Percentiles rank a stretch among this genome's conserved stretches.
These are phyloP conservation scores for Onychomys arenicola DNA, from an alignment of 2,797 vertebrate genomes.

Conservation along the genomic window DNA sequence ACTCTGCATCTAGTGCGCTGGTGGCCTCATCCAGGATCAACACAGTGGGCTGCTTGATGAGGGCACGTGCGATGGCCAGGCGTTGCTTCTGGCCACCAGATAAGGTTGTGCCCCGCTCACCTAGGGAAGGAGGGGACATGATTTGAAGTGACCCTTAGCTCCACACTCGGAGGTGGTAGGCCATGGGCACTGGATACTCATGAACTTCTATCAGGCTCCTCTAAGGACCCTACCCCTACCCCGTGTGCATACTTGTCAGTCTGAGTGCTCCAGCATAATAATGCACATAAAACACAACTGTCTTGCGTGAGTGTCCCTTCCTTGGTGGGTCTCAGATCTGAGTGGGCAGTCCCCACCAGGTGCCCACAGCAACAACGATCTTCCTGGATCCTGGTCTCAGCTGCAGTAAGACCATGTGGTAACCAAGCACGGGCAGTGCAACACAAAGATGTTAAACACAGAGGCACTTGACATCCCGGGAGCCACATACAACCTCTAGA, in stretches of 20 bases:
- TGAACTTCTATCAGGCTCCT: background rate
- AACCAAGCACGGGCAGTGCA: background rate
- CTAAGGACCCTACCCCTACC: no score
- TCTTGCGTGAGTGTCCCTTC: no score
- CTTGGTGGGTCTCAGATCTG: background rate
- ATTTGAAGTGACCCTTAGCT: background rate
- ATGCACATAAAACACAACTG: background rate
- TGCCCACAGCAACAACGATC: background rate
- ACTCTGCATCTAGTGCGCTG: slow-evolving; percentile 95
- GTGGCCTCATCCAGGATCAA: slow-evolving; percentile 97
- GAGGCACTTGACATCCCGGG: background rate
- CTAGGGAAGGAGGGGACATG: slow-evolving; percentile 65
- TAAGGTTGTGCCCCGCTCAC: slow-evolving; percentile 94
- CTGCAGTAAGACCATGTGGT: background rate
- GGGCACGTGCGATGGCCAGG: slow-evolving; percentile 95
- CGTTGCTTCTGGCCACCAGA: slow-evolving; percentile 98
- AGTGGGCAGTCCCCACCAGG: accelerated
- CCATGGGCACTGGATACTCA: background rate
- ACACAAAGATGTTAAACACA: no score
- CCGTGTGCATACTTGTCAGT: background rate
- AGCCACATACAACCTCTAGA: background rate
- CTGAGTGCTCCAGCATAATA: background rate
- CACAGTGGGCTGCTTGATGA: slow-evolving; percentile 94
- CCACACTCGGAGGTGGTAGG: background rate
- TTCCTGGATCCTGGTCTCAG: background rate